Conservation (phyloP, 1,140 invertebrate species). For the Drosophila truncata region DNA sequence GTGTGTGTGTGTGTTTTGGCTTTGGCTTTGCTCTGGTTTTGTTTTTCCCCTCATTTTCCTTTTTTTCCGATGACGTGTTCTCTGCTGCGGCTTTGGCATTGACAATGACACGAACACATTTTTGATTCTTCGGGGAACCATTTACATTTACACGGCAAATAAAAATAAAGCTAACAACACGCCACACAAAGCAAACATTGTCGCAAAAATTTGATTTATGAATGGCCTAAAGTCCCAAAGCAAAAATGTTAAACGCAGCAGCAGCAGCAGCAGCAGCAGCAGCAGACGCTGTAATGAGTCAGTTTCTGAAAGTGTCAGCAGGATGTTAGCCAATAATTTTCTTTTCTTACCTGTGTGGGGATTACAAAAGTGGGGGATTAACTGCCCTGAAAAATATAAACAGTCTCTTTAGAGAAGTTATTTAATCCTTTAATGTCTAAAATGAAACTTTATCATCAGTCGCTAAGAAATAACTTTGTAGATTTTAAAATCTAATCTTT, state of each 20-base stretch:
- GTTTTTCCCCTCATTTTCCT: constrained; percentile 5
- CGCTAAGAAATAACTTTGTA: neutral
- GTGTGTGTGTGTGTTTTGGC: constrained; percentile 13
- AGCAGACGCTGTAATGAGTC: constrained; percentile 22
- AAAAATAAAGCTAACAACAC: constrained; percentile 44
- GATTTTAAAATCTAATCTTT: neutral
- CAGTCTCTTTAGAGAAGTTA: neutral
- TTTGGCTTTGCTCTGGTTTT: constrained; percentile 18
- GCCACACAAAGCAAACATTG: constrained; percentile 49
- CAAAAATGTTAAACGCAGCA: neutral
- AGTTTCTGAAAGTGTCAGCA: constrained; percentile 11
- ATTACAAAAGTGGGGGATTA: neutral
- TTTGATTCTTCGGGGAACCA: constrained; percentile 46
- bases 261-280: neutral
- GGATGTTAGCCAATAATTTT: constrained; percentile 19
- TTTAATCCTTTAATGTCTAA: neutral
- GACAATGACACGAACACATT: constrained; percentile 59
- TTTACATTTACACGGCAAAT: constrained; percentile 48
- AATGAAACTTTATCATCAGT: neutral
- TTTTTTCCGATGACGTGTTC: constrained; percentile 37
- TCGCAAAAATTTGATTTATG: constrained; percentile 46
- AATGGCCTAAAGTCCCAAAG: constrained; percentile 16
- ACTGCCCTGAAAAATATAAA: neutral
- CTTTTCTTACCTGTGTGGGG: neutral
- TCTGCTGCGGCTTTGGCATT: constrained; percentile 43